phyloP scores from a whole-genome alignment of 2,797 vertebrate species.

The Melanotaenia nigrans region DNA sequence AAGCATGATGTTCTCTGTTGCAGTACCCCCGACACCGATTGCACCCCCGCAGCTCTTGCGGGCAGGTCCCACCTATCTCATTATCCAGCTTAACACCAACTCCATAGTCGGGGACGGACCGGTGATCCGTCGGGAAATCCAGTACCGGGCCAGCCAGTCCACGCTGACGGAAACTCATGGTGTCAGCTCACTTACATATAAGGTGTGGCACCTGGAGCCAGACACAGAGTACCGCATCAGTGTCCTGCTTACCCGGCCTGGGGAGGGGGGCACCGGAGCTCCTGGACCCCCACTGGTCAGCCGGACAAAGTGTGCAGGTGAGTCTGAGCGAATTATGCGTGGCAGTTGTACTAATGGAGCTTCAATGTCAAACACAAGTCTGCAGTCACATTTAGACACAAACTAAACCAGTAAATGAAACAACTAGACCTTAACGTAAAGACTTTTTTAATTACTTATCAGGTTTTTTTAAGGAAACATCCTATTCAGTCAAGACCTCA shows the following conservation, averaged over 20 bases:
- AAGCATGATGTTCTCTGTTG: slow-evolving; percentile 11
- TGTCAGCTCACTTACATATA: slow-evolving; percentile 93
- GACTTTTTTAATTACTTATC: no score
- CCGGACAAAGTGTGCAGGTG: slow-evolving; percentile 96
- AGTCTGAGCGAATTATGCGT: slow-evolving; percentile 25
- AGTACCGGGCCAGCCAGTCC: slow-evolving; percentile 93
- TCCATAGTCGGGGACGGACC: slow-evolving; percentile 94
- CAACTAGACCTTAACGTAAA: no score
- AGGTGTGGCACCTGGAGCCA: slow-evolving; percentile 95
- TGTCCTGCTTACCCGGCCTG: slow-evolving; percentile 93
- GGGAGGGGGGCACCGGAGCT: slow-evolving; percentile 92
- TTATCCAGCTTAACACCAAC: slow-evolving; percentile 97
- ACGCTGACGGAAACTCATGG: slow-evolving; percentile 93
- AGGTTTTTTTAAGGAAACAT: no score
- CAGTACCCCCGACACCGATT: slow-evolving; percentile 93
- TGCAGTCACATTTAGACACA: no score
- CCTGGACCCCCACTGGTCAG: slow-evolving; percentile 93
- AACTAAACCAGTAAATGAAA: no score
- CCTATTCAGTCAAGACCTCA: no score
- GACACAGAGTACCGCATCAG: slow-evolving; percentile 97
- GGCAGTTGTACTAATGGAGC: no score
- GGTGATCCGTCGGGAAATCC: slow-evolving; percentile 94
- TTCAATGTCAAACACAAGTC: no score
- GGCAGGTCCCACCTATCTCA: slow-evolving; percentile 94
- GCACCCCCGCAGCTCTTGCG: slow-evolving; percentile 93